Evolutionary conservation across 2,113 vertebrate species (phyloP).

Genomic region (Chloebia gouldiae): DNA sequence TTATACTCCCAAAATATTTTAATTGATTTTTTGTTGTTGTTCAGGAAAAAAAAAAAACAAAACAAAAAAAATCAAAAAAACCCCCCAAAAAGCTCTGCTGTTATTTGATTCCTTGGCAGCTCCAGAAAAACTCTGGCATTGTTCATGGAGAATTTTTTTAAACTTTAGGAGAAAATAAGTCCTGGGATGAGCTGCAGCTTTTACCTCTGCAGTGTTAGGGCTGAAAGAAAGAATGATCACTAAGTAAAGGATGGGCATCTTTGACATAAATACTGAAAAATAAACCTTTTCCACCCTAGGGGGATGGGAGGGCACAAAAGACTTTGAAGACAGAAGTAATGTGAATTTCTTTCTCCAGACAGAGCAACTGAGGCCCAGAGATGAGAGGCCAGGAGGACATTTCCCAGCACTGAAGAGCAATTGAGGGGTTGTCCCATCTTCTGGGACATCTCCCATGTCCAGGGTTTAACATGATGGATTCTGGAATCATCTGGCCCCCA

Average conservation of each 20-base stretch:
- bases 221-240: not conserved
- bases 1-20: not conserved
- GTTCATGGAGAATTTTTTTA: not conserved
- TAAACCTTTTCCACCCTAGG: not conserved
- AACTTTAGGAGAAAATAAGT: not conserved
- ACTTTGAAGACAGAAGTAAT: not conserved
- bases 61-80: too few species aligned
- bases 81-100: too few species aligned
- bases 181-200: not conserved
- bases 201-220: not conserved
- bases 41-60: not conserved
- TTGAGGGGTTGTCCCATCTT: not conserved
- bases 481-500: not conserved
- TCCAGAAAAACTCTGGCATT: not conserved
- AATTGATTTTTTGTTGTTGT: not conserved
- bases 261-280: not conserved
- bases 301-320: not conserved
- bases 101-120: not conserved
- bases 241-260: not conserved
- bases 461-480: not conserved
- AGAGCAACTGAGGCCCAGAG: not conserved
- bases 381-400: not conserved
- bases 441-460: not conserved
- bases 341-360: not conserved
- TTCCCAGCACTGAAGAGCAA: fast-evolving